Base-by-base conservation (phyloP, 1,140 invertebrate genomes). In the Micrasema minimum region DNA sequence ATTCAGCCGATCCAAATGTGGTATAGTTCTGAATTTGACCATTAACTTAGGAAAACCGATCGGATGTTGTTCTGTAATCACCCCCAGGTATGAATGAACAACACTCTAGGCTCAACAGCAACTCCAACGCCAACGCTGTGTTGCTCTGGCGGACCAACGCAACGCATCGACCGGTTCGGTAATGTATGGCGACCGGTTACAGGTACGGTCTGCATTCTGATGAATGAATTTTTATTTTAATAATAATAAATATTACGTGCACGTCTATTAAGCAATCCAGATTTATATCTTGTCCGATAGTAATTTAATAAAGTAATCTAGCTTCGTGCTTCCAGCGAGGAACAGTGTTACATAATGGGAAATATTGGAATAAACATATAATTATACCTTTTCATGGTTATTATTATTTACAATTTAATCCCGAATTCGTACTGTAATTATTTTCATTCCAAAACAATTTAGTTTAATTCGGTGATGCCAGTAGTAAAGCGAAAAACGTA, bases 121-220 rank as follows among this genome's bases (percentile, higher is more conserved):
- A 31, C 26, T 2, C 26, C 26, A 31, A 31, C 26, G n/a, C n/a
- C n/a, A 37, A 2, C 10, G 14, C 41, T 2, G 41, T n/a, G 10
- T 6, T 14, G 43, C 6, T 16, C 6, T n/a, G n/a, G 7, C 38
- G 1, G 38, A n/a, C 5, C 43, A 46, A 2, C 14, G 14, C 41
- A 43, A 12, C 18, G 16, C 7, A 14, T 6, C 37, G 43, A 73
- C 71, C 71, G 71, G 71, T 73, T 73, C 16, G 22, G 9, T 23
- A 68, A 31, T 38, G 50, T 66, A 64, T 26, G 51, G 31, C 23
- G 55, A 14, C 31, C 50, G 37, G 37, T 59, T 43, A 18, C 64
- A 45, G n/a, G 53, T 38, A 65, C 61, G 62, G 66, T 73, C 55
- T 73, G 71, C 71, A 73, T 73, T 66, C 66, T 73, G 66, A 73